Evolutionary conservation across 2,113 vertebrate species (phyloP).

Genomic region (Lampris incognitus): DNA sequence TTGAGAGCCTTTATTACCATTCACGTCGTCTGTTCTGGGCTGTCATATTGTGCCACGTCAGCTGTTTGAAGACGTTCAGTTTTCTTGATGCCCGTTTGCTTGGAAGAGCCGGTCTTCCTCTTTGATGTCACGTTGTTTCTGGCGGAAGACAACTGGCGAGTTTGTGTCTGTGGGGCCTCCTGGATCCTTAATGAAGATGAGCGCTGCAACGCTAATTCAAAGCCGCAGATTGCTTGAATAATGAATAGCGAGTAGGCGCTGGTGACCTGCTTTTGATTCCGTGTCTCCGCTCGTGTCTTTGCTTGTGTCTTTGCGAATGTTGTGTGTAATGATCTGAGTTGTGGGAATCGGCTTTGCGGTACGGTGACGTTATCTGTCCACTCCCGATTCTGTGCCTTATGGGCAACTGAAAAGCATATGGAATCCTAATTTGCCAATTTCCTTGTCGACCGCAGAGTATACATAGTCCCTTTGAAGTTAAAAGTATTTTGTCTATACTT

Average conservation of each 20-base stretch:
- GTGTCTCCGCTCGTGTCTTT: neutral
- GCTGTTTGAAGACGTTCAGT: constrained; percentile 41
- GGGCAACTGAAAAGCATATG: neutral
- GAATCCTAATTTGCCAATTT: constrained; percentile 13
- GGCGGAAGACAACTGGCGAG: neutral
- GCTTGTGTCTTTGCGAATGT: constrained; percentile 9
- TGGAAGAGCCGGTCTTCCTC: constrained; percentile 18
- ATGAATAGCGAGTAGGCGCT: constrained; percentile 54
- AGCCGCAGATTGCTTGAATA: constrained; percentile 65
- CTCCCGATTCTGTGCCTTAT: neutral
- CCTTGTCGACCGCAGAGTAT: neutral
- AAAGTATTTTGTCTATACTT: constrained; percentile 34
- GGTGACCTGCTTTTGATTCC: constrained; percentile 60
- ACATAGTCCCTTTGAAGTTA: constrained; percentile 52
- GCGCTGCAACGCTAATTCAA: constrained; percentile 67
- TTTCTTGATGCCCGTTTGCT: constrained; percentile 34
- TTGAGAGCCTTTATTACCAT: constrained; percentile 45
- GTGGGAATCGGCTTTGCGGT: constrained; percentile 21
- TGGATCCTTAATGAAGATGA: constrained; percentile 63
- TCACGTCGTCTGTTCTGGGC: constrained; percentile 43
- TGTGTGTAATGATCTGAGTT: constrained; percentile 19
- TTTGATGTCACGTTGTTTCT: constrained; percentile 44
- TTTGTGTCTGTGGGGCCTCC: constrained; percentile 31
- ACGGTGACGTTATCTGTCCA: constrained; percentile 20
- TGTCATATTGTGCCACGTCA: constrained; percentile 52